Base-by-base conservation (phyloP, 2,888 invertebrate species). In the Mythimna vitellina region DNA sequence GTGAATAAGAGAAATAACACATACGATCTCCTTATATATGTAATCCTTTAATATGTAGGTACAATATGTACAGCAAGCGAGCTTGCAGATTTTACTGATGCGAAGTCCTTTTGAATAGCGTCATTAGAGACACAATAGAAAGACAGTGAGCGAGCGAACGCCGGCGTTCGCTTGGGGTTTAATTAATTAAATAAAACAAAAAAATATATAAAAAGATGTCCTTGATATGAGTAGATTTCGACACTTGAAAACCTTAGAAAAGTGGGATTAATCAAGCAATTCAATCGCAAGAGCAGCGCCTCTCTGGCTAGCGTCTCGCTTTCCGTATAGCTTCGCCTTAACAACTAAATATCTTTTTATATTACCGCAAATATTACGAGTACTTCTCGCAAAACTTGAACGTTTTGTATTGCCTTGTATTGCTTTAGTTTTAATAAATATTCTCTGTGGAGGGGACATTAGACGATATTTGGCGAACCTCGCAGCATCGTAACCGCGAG, bases 401-500 rank as follows among this genome's bases (percentile, higher is more conserved):
- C 57, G 58, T 70, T 84, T 73, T 79, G 81, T 81, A 78, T 78
- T 84, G 74, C 67, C 83, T 73, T 76, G 83, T 84, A 81, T 83
- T 81, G 70, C 77, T 84, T 78, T 82, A 78, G 83, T 83, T 85
- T 82, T 85, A 80, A 86, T 83, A 86, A 86, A 86, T 78, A 78
- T 74, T 76, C 80, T 65, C 75, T 61, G 70, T 60, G 66, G 84
- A 78, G 65, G 64, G 56, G 73, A 67, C 83, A 81, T 83, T 82
- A 83, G 81, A 78, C 49, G 83, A 77, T 83, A 84, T 86, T 86
- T 83, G 86, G 83, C 81, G 70, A 72, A 75, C 70, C 56, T 51
- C 74, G 69, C 65, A 66, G 70, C 64, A 76, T 77, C 73, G 86
- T 85, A 79, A 84, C 86, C 86, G 80, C 85, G 85, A 88, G 85